Evolutionary conservation across 2,113 vertebrate genomes (phyloP), one percentile per base, ranked within the genome.

Genomic region (Glaucomys volans): DNA sequence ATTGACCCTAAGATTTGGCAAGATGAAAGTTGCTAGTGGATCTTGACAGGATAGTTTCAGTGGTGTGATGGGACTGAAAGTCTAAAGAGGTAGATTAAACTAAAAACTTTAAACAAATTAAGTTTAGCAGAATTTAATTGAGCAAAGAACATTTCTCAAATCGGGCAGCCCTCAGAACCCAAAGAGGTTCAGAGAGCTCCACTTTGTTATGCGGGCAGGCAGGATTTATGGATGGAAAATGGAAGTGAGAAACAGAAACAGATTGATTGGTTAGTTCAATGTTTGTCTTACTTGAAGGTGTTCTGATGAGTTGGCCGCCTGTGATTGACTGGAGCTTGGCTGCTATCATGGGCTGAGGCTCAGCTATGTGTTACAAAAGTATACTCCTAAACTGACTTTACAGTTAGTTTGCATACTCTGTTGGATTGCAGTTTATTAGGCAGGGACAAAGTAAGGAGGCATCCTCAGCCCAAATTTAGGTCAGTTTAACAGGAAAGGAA

Each of bases 31-130:
- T 30, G 1, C 4, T 37, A 10, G 4, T n/a, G 20, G 13, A 13
- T 84, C 64, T 80, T 64, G 80, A 91, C 44, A 91, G 47, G 91
- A 57, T 11, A 44, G 30, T 47, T 95, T 84, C 67, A 18, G 26
- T 42, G 9, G 4, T 16, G 13, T 57, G 30, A 35, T 77, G 30
- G 54, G 5, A 32, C 0, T 57, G 64, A 64, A 57, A 50, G 28
- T 40, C 84, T 66, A 20, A 83, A 83, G 57, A 89, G 47, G 9
- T 64, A 26, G 1, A 4, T 44, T 66, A 32, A 74, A 66, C 44
- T 67, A 18, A 90, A 66, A 67, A 82, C 77, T 67, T 83, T 4
- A 90, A 32, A 67, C 57, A 90, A 90, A 90, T 90, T 76, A 76
- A 90, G 67, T 64, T 67, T 57, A 76, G 57, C 86, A 90, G 69